Percentiles rank a stretch among this genome's conserved stretches.
Evolutionary conservation across 53 echinoderm and acorn worm genomes (phyloP).

Genomic region (Apostichopus leukothele): DNA sequence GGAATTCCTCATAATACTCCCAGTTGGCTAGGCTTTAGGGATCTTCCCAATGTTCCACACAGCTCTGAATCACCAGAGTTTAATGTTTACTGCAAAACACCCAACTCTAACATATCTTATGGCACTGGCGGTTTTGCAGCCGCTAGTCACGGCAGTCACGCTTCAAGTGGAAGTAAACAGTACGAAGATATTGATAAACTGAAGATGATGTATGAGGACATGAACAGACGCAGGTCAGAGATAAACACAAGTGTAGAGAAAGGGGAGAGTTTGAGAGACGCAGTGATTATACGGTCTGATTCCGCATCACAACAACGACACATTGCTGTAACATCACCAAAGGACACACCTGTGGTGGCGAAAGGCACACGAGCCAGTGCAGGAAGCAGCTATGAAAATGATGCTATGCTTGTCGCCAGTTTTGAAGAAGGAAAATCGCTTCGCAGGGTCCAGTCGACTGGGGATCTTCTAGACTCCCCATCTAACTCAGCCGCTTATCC

Average conservation of each 20-base stretch:
- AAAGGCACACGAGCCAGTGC: constrained; percentile 10
- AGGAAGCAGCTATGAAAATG: constrained; percentile 27
- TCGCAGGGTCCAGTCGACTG: constrained; percentile 37
- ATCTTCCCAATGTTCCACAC: constrained; percentile 73
- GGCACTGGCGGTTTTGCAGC: constrained; percentile 12
- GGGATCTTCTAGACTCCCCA: constrained; percentile 17
- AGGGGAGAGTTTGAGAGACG: not conserved
- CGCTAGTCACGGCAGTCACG: not conserved
- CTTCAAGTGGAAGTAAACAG: constrained; percentile 8
- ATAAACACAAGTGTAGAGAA: not conserved
- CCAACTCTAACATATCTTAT: not conserved
- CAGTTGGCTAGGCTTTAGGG: constrained; percentile 61
- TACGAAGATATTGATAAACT: constrained; percentile 43
- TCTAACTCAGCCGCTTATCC: not conserved
- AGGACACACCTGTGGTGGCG: not conserved
- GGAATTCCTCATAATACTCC: constrained; percentile 50
- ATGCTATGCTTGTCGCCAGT: not conserved
- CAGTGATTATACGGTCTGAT: not conserved
- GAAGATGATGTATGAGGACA: constrained; percentile 42
- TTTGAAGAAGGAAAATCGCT: not conserved
- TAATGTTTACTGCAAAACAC: constrained; percentile 66
- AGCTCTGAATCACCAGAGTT: constrained; percentile 60
- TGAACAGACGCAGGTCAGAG: constrained; percentile 11
- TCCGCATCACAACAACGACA: not conserved
- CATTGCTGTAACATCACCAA: constrained; percentile 1